Conservation (phyloP, 1,140 invertebrate genomes). For the Drosophila watanabei region DNA sequence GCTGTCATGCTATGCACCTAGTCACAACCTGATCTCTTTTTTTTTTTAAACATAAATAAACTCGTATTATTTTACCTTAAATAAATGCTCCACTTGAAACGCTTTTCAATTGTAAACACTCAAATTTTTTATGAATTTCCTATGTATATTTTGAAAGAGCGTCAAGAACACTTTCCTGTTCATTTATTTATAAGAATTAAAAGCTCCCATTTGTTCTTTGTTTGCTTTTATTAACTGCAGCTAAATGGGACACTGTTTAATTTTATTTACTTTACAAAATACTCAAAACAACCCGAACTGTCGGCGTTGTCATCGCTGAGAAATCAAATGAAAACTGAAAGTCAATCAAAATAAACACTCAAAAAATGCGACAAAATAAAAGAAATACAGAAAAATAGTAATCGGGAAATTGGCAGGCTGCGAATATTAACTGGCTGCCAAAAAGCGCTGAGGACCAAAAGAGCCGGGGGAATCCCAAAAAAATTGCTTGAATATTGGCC, state of each 20-base stretch:
- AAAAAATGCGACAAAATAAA: conserved; percentile 47
- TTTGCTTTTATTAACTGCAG: conserved; percentile 23
- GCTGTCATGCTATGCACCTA: background rate
- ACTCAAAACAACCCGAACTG: background rate
- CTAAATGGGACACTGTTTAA: background rate
- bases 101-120: background rate
- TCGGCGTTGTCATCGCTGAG: conserved; percentile 20
- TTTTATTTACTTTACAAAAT: background rate
- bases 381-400: conserved; percentile 42
- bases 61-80: conserved; percentile 5
- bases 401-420: conserved; percentile 71
- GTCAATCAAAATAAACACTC: conserved; percentile 46
- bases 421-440: conserved; percentile 81
- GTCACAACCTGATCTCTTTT: background rate
- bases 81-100: background rate
- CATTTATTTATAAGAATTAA: conserved; percentile 5
- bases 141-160: conserved; percentile 16
- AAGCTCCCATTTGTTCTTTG: conserved; percentile 4
- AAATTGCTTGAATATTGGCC: conserved; percentile 78
- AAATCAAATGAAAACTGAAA: conserved; percentile 50
- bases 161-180: background rate
- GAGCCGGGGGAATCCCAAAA: conserved; percentile 16
- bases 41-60: background rate
- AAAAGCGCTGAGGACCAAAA: conserved; percentile 41
- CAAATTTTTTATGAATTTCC: conserved; percentile 1